Conservation (phyloP, 2,888 invertebrate species). For the Amblyjoppa fuscipennis region DNA sequence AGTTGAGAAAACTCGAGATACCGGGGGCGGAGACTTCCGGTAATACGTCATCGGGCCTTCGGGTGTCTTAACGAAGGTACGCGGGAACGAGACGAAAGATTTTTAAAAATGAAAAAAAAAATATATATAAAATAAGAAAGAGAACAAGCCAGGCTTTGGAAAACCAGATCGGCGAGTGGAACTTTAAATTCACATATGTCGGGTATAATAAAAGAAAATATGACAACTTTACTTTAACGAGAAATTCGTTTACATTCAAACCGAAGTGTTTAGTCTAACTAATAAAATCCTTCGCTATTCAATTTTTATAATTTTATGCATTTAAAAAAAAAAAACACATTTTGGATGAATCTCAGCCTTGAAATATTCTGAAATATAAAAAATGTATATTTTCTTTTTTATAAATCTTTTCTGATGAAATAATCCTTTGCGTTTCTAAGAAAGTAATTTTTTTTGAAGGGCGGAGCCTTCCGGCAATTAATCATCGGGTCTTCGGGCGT, state of each 20-base stretch:
- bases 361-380: too few relatives aligned
- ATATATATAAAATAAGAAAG: background rate
- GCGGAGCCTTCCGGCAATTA: conserved; percentile 66
- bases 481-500: conserved; percentile 53
- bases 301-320: too few relatives aligned
- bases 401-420: too few relatives aligned
- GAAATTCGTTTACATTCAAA: background rate
- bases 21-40: conserved; percentile 68
- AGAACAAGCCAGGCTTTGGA: background rate
- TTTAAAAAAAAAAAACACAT: too few relatives aligned
- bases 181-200: background rate
- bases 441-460: conserved; percentile 7
- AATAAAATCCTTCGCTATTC: too few relatives aligned
- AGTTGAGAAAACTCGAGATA: conserved; percentile 67
- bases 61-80: conserved; percentile 52
- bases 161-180: background rate
- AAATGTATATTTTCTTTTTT: too few relatives aligned
- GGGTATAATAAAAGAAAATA: background rate
- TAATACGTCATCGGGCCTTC: conserved; percentile 64
- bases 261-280: too few relatives aligned
- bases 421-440: too few relatives aligned
- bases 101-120: background rate
- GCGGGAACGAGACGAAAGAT: conserved; percentile 3
- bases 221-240: background rate
- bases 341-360: too few relatives aligned